Evolutionary conservation across 2,113 vertebrate genomes (phyloP).

Genomic region (Trachemys scripta): DNA sequence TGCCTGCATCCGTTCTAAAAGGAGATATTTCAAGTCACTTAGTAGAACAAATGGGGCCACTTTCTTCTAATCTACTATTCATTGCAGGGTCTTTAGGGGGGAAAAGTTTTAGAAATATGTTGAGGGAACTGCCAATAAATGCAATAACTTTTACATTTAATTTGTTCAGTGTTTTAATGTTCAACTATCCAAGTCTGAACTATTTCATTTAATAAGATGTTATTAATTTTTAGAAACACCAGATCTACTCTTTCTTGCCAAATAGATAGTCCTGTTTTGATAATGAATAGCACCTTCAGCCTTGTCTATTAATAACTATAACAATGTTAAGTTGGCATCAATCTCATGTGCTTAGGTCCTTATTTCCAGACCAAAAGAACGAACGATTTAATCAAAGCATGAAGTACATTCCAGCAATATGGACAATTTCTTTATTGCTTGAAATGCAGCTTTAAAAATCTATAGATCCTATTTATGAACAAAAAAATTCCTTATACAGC

Average conservation of each 20-base stretch:
- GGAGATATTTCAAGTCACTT: slow-evolving; percentile 61
- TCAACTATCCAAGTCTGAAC: slow-evolving; percentile 21
- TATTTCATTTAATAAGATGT: slow-evolving; percentile 51
- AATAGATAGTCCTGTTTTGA: slow-evolving; percentile 35
- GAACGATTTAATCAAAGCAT: slow-evolving; percentile 58
- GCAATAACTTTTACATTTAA: slow-evolving; percentile 32
- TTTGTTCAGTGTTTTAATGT: slow-evolving; percentile 9
- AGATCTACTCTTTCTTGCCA: slow-evolving; percentile 41
- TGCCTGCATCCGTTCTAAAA: slow-evolving; percentile 50
- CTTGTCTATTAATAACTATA: slow-evolving; percentile 17
- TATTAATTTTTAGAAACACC: slow-evolving; percentile 59
- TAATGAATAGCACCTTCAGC: slow-evolving; percentile 60
- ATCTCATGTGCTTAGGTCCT: slow-evolving; percentile 9
- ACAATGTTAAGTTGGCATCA: slow-evolving; percentile 19
- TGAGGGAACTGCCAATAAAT: slow-evolving; percentile 17
- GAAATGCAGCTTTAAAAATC: slow-evolving; percentile 64
- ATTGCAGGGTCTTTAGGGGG: slow-evolving; percentile 42
- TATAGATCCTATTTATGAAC: slow-evolving; percentile 55
- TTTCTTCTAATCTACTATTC: slow-evolving; percentile 33
- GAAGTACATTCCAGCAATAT: slow-evolving; percentile 42
- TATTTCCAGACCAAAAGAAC: slow-evolving; percentile 51
- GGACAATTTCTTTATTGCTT: slow-evolving; percentile 62
- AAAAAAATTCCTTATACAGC: slow-evolving; percentile 72
- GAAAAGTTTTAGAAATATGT: neutral
- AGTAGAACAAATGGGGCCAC: slow-evolving; percentile 30